Evolutionary conservation across 2,888 invertebrate genomes (phyloP).

Genomic region (Troglohyphantes excavatus): DNA sequence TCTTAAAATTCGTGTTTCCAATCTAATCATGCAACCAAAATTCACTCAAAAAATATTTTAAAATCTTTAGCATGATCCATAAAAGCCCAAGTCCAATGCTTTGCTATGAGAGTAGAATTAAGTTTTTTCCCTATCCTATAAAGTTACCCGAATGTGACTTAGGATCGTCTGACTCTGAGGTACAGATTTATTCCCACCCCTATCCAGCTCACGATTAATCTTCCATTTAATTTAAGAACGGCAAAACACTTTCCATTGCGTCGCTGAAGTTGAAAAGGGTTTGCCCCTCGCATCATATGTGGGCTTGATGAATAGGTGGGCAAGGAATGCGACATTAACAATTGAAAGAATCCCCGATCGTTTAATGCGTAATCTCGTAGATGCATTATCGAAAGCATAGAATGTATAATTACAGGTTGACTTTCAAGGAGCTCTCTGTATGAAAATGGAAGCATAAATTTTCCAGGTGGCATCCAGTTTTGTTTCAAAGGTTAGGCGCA

Average conservation of each 20-base stretch:
- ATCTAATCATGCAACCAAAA: too few species aligned
- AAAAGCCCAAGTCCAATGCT: too few species aligned
- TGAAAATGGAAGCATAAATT: neutral
- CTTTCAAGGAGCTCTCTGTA: neutral
- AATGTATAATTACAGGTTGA: neutral
- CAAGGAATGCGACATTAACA: constrained; percentile 1
- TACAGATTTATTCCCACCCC: too few species aligned
- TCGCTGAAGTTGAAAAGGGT: neutral
- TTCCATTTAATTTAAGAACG: neutral
- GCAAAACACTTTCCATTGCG: neutral
- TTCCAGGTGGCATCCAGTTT: neutral
- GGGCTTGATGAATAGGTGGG: neutral
- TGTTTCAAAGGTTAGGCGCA: too few species aligned
- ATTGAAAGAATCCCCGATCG: neutral
- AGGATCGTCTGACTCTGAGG: too few species aligned
- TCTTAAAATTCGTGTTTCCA: too few species aligned
- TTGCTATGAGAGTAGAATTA: too few species aligned
- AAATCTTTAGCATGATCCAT: too few species aligned
- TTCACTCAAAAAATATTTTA: too few species aligned
- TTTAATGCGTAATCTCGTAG: neutral
- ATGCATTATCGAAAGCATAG: neutral
- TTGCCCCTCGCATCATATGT: neutral
- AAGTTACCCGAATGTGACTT: too few species aligned
- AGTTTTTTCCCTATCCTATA: too few species aligned
- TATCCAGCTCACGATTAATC: neutral